A percentile compares a stretch with the other conserved stretches of the same genome.
These are phyloP conservation scores for Pammene aurita DNA, from an alignment of 2,888 invertebrate genomes.

Conservation along the genomic window DNA sequence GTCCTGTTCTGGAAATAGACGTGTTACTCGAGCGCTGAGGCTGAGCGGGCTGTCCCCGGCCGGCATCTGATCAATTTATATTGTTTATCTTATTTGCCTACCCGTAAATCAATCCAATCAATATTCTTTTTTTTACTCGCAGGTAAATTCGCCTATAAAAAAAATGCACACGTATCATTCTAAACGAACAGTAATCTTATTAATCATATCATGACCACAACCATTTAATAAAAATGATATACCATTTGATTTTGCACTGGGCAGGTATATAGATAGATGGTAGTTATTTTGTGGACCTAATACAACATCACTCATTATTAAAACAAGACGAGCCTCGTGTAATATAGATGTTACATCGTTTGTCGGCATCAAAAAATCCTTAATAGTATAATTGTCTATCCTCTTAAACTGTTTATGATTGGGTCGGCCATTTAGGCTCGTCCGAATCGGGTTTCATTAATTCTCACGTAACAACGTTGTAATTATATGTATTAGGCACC, in stretches of 20 bases:
- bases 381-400: constrained; percentile 37
- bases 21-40: constrained; percentile 35
- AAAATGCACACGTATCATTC: background rate
- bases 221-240: no score
- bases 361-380: constrained; percentile 32
- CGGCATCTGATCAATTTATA: constrained; percentile 14
- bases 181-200: no score
- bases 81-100: constrained; percentile 15
- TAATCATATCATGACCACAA: background rate
- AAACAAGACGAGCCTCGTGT: background rate
- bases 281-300: no score
- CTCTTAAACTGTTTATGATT: constrained; percentile 47
- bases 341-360: constrained; percentile 25
- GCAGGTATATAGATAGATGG: no score
- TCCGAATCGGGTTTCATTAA: constrained; percentile 32
- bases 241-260: no score
- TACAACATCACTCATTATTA: background rate
- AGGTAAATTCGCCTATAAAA: background rate
- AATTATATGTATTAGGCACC: constrained; percentile 44
- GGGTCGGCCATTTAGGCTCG: constrained; percentile 45
- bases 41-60: constrained; percentile 19
- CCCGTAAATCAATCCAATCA: background rate
- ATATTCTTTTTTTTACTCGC: background rate
- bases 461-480: constrained; percentile 49
- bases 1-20: constrained; percentile 51